These are phyloP conservation scores for Plebejus argus DNA, from an alignment of 2,888 invertebrate genomes.

Conservation along the genomic window DNA sequence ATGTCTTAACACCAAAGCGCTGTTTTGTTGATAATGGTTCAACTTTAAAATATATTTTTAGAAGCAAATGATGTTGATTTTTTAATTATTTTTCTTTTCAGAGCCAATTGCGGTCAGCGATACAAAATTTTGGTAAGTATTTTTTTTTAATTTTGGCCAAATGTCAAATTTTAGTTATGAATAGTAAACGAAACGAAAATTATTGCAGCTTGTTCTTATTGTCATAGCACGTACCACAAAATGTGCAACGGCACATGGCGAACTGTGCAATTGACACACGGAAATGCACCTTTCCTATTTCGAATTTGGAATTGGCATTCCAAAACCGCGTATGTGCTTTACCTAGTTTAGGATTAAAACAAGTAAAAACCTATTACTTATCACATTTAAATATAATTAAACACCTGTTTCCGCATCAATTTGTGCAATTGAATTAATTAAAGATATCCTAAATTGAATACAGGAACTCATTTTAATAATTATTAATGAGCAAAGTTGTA, in stretches of 20 bases:
- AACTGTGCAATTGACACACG: constrained; percentile 45
- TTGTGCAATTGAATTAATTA: constrained; percentile 14
- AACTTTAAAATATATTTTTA: no score
- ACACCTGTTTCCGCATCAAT: background rate
- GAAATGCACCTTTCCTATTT: constrained; percentile 54
- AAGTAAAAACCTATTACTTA: background rate
- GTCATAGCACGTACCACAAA: constrained; percentile 34
- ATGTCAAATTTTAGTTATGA: background rate
- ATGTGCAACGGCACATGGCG: constrained; percentile 40
- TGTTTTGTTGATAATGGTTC: no score
- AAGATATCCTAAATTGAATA: background rate
- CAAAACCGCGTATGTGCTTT: background rate
- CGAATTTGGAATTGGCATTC: constrained; percentile 25
- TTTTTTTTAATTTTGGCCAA: background rate
- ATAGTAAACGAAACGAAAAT: background rate
- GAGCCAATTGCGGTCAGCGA: background rate
- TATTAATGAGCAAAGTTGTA: no score
- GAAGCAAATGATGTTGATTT: no score
- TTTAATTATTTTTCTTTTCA: background rate
- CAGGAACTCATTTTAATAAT: no score
- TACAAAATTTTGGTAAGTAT: background rate
- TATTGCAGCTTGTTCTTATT: constrained; percentile 21
- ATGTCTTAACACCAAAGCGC: background rate
- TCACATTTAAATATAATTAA: background rate
- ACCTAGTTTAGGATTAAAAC: background rate